phyloP scores from a whole-genome alignment of 2,797 vertebrate genomes.

The Bufotes viridis region DNA sequence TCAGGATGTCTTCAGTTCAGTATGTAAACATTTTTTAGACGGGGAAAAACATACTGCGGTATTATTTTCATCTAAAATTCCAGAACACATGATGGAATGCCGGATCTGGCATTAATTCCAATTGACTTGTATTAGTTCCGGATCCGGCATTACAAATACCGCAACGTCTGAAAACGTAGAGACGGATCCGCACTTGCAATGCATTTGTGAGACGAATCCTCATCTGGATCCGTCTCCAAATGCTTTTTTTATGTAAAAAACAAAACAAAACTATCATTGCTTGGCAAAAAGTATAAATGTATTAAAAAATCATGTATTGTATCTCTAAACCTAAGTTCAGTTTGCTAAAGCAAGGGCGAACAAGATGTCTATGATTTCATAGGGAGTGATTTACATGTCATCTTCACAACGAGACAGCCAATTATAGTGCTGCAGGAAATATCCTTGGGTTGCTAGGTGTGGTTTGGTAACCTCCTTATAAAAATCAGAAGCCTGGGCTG shows the following conservation, averaged over 20 bases:
- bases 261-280: neutral
- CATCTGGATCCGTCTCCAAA: no score
- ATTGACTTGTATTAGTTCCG: no score
- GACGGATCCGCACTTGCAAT: no score
- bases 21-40: no score
- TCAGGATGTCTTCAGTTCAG: no score
- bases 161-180: no score
- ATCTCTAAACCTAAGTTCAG: neutral
- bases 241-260: neutral
- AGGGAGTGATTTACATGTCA: constrained; percentile 9
- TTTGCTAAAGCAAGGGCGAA: neutral
- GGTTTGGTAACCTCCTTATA: constrained; percentile 67
- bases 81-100: no score
- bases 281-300: neutral
- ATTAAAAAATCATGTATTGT: neutral
- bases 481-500: constrained; percentile 61
- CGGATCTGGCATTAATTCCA: no score
- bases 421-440: constrained; percentile 65
- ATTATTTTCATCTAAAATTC: no score
- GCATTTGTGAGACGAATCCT: no score
- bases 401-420: constrained; percentile 60
- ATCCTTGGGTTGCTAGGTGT: constrained; percentile 77
- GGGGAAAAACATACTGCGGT: no score
- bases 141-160: no score
- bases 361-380: neutral